A percentile compares a stretch with the other conserved stretches of the same genome.
These are phyloP conservation scores for Alouatta palliata DNA, from an alignment of 2,113 vertebrate genomes.

Conservation along the genomic window DNA sequence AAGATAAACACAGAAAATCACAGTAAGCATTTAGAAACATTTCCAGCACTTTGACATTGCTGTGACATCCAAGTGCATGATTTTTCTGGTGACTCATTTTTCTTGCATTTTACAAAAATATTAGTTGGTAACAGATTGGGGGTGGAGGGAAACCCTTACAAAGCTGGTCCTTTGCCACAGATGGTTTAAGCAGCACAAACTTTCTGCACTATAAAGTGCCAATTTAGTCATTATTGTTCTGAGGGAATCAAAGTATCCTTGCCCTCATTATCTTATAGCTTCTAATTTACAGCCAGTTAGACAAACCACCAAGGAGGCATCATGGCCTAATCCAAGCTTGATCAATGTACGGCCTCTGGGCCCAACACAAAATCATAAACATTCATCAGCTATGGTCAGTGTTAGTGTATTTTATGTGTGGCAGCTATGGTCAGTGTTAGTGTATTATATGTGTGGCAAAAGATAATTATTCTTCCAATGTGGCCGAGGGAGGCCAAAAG, in stretches of 20 bases:
- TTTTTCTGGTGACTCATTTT: not conserved
- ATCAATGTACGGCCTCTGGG: too few relatives aligned
- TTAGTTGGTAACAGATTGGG: not conserved
- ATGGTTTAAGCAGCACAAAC: not conserved
- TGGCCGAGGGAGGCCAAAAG: too few relatives aligned
- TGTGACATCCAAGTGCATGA: not conserved
- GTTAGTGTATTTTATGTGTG: too few relatives aligned
- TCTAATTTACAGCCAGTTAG: not conserved
- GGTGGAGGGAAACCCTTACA: not conserved
- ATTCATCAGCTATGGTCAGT: too few relatives aligned
- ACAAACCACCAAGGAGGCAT: not conserved
- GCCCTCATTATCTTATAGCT: not conserved
- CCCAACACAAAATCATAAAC: too few relatives aligned
- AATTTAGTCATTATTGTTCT: not conserved
- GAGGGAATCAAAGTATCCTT: not conserved
- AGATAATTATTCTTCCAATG: too few relatives aligned
- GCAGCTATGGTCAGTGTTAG: too few relatives aligned
- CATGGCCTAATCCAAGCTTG: too few relatives aligned
- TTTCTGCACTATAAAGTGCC: not conserved
- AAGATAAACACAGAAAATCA: not conserved
- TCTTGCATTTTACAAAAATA: constrained; percentile 1
- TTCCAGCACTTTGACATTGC: not conserved
- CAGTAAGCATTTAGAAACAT: not conserved
- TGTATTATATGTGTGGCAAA: too few relatives aligned
- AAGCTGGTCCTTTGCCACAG: not conserved